Base-by-base conservation (phyloP, 1,140 invertebrate species). In the Conus betulinus region DNA sequence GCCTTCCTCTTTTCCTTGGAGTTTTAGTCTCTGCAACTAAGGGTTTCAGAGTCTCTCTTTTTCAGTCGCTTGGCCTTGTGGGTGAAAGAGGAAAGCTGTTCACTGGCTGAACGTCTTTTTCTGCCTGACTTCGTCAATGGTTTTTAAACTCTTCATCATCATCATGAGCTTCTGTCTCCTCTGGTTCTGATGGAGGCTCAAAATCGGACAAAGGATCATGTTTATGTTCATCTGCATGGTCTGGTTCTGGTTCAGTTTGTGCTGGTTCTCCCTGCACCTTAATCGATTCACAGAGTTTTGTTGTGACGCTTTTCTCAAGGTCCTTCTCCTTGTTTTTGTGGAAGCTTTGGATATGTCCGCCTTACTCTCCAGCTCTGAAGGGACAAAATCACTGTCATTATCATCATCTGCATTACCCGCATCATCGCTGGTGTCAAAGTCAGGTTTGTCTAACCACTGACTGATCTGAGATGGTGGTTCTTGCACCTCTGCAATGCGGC, bases 351-450 rank as follows among this genome's bases (percentile, higher is more conserved):
- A 7, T 71, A 13, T n/a, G 67, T 17, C 67, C 51, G 71, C 51
- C 25, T 87, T 87, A 6, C 27, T 52, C 51, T 87, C 85, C 39
- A 55, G 25, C 15, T 87, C 85, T 57, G 85, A 87, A 23, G 85
- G 85, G 17, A 87, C 85, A 78, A 87, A 87, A 25, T 87, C 85
- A 55, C 74, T 78, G 74, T 87, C 85, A 57, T 55, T 51, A 87
- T 87, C 85, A 87, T 87, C 79, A 53, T 87, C 74, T 7, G 67
- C 83, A 71, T 85, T 63, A 39, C 52, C 84, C 3, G 39, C 84
- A 17, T 87, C 85, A 79, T 87, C 85, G 7, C 53, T 78, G 2
- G n/a, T 78, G 51, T 87, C 85, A 87, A 87, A 87, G 25, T 87
- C 71, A 25, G 85, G 74, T 20, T 87, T 71, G 17, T 87, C 74